Evolutionary conservation across 2,113 vertebrate genomes (phyloP).

Genomic region (Peucedramus taeniatus): DNA sequence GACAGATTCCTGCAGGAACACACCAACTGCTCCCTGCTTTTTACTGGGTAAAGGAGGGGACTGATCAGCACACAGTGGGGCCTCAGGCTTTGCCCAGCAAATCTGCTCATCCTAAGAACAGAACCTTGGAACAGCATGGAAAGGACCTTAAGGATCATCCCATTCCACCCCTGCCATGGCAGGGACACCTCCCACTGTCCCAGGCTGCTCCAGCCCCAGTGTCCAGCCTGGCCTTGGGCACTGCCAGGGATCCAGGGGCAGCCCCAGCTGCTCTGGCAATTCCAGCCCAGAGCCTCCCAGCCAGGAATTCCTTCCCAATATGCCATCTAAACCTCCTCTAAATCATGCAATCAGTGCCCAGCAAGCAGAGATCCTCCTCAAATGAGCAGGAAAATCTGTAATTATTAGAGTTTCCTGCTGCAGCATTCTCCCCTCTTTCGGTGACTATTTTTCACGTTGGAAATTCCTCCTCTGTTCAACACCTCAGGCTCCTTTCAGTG

Average conservation of each 20-base stretch:
- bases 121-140: neutral
- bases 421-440: neutral
- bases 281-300: neutral
- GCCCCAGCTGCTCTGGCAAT: neutral
- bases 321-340: neutral
- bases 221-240: neutral
- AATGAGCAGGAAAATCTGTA: fast-evolving
- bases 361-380: neutral
- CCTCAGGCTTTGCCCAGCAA: neutral
- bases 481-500: neutral
- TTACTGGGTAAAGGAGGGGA: fast-evolving
- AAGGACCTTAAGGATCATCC: neutral
- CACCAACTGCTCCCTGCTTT: neutral
- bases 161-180: fast-evolving
- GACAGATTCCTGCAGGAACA: neutral
- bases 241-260: neutral
- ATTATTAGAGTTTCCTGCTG: neutral
- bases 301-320: neutral
- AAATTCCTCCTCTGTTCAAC: neutral
- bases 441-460: fast-evolving
- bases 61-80: fast-evolving
- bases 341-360: neutral
- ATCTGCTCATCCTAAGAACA: neutral
- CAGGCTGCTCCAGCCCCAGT: neutral
- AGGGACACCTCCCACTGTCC: neutral